phyloP scores from a whole-genome alignment of 2,797 vertebrate genomes.

The Channallabes apus region DNA sequence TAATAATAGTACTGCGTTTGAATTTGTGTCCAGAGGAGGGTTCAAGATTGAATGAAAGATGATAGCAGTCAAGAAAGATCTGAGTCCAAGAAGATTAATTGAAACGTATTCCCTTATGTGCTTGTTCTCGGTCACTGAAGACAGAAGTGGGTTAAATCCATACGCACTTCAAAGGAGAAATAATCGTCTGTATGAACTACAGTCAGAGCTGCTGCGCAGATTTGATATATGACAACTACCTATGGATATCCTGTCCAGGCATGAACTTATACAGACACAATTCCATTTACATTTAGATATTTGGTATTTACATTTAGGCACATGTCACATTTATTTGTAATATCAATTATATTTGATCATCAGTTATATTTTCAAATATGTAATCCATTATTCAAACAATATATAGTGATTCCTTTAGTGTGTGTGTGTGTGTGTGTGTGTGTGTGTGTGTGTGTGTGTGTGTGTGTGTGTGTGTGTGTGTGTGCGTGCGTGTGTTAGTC shows the following conservation, averaged over 20 bases:
- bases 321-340: too few species aligned
- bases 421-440: too few species aligned
- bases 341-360: too few species aligned
- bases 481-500: too few species aligned
- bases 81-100: neutral
- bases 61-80: neutral
- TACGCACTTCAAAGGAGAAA: constrained; percentile 24
- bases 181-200: constrained; percentile 2
- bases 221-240: neutral
- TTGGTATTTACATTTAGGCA: too few species aligned
- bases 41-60: neutral
- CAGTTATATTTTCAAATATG: too few species aligned
- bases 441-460: too few species aligned
- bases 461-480: too few species aligned
- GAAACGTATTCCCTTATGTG: neutral
- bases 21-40: neutral
- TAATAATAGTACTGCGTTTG: neutral
- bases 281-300: neutral
- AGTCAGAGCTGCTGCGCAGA: neutral
- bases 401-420: too few species aligned
- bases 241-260: neutral
- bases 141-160: constrained; percentile 20
- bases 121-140: constrained; percentile 4
- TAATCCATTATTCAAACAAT: too few species aligned
- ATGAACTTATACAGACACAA: neutral